Evolutionary conservation across 2,888 invertebrate species (phyloP).

Genomic region (Caenorhabditis angaria): DNA sequence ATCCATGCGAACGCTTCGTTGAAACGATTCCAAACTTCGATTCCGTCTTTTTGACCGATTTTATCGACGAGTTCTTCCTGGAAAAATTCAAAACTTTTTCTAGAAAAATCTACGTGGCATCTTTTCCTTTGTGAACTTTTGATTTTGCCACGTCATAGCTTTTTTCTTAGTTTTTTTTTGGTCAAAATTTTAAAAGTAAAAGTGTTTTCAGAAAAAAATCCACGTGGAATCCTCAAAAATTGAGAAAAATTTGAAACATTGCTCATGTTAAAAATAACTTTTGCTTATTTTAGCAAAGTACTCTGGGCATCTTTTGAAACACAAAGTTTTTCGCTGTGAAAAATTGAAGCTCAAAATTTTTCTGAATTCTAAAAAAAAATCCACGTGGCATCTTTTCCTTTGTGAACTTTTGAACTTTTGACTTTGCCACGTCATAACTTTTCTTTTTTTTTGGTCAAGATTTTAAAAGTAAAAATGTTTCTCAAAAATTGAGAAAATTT

Average conservation of each 20-base stretch:
- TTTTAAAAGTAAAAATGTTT: neutral
- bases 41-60: slow-evolving; percentile 15
- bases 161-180: neutral
- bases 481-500: neutral
- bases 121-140: neutral
- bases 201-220: neutral
- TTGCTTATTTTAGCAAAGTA: no score
- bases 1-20: slow-evolving; percentile 40
- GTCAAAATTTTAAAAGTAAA: neutral
- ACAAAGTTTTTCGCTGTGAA: no score
- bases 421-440: neutral
- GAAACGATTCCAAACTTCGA: slow-evolving; percentile 32
- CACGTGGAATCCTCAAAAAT: neutral
- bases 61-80: slow-evolving; percentile 20
- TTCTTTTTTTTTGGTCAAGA: neutral
- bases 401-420: neutral
- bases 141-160: neutral
- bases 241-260: neutral
- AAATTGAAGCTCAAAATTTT: no score
- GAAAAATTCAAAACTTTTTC: neutral
- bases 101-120: neutral
- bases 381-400: neutral
- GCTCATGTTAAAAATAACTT: no score
- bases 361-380: neutral
- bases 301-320: no score